Percentiles rank a stretch among this genome's conserved stretches.
These are phyloP conservation scores for Cisticola juncidis DNA, from an alignment of 2,113 vertebrate genomes.

Conservation along the genomic window DNA sequence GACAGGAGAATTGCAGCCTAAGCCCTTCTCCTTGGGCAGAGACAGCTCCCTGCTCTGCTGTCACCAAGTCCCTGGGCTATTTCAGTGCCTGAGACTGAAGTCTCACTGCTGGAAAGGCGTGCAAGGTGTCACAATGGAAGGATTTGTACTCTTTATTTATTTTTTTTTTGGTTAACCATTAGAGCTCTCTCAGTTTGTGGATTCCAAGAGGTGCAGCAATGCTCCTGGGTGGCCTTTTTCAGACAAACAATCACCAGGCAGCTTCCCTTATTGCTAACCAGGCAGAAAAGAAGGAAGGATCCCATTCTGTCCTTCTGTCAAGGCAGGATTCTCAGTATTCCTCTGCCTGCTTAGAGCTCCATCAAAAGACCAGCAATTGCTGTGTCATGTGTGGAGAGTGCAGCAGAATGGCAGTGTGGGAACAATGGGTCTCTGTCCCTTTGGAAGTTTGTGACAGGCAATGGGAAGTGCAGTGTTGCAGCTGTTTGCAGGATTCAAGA, in stretches of 20 bases:
- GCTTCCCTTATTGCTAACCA: not conserved
- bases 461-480: not conserved
- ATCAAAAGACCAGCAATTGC: not conserved
- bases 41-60: not conserved
- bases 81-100: not conserved
- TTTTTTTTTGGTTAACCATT: not conserved
- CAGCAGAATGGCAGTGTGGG: not conserved
- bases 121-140: rapidly evolving
- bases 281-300: not conserved
- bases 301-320: not conserved
- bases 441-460: not conserved
- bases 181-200: not conserved
- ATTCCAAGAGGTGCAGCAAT: not conserved
- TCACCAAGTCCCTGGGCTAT: not conserved
- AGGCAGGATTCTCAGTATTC: not conserved
- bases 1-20: not conserved
- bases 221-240: not conserved
- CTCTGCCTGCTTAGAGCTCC: not conserved
- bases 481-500: not conserved
- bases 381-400: not conserved
- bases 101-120: not conserved
- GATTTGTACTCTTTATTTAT: not conserved
- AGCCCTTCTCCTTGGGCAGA: not conserved
- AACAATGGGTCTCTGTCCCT: not conserved
- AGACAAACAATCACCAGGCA: not conserved